Evolutionary conservation across 2,113 vertebrate genomes (phyloP), one percentile per base, ranked within the genome.

Genomic region (Stercorarius parasiticus): DNA sequence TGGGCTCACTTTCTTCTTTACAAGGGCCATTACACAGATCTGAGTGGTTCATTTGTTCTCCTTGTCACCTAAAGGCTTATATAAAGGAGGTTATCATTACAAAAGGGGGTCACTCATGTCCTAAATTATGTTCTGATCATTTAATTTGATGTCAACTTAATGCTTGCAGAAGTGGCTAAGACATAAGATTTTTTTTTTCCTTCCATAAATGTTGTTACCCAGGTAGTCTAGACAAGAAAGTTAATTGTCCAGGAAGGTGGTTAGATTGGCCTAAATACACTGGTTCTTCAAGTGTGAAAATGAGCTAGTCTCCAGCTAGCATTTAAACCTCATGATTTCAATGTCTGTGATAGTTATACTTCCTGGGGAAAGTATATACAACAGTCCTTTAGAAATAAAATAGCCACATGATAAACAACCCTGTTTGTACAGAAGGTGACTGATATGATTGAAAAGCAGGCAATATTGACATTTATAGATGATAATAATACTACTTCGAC

Each of bases 21-120:
- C 53, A 85, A 93, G 92, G 78, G 19, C 64, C 70, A 88, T 95
- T 97, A 89, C 36, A 50, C 58, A 0, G 0, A 74, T 45, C 30
- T 67, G 40, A 91, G 42, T 34, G 38, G 49, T 83, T 90, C 55
- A 93, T 92, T 95, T 93, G 47, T 78, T 96, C 91, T 92, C 29
- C 65, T 62, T 91, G 71, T 88, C 78, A 88, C 42, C 47, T 84
- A 78, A 81, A 92, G 36, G 19, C 29, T 66, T 58, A 45, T 73
- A 40, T 79, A 79, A 80, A 66, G 58, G 13, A 92, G 42, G 32
- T 81, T 94, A 73, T 71, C 42, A 40, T 36, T 88, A 80, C 17
- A 80, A 82, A 90, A 59, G 5, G 17, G 71, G 76, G 62, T 70
- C 62, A 87, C 45, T 82, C 23, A 10, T 71, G n/a, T 86, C 85